Evolutionary conservation across 1,140 invertebrate genomes (phyloP).

Genomic region (Hypsibius dujardini): DNA sequence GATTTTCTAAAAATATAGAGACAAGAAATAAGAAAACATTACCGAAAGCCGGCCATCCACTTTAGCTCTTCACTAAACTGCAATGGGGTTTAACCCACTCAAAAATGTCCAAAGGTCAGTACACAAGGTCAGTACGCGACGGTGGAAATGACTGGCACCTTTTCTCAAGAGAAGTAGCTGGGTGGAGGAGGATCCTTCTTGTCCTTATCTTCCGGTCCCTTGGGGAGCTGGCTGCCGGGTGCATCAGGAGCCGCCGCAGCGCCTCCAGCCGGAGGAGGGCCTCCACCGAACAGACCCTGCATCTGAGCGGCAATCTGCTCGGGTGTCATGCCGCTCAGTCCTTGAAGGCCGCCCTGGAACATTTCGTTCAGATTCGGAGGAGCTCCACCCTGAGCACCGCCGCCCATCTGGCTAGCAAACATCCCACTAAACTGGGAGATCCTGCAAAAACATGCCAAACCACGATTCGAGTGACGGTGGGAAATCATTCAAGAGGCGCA

Average conservation of each 20-base stretch:
- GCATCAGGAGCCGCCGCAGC: background rate
- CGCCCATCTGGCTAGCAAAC: conserved; percentile 9
- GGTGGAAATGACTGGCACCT: background rate
- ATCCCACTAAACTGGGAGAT: background rate
- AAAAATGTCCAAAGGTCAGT: too few relatives aligned
- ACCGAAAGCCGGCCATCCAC: too few relatives aligned
- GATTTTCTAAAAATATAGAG: too few relatives aligned
- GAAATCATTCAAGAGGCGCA: too few relatives aligned
- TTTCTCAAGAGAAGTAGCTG: conserved; percentile 10
- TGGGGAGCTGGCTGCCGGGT: too few relatives aligned
- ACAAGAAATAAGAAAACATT: too few relatives aligned
- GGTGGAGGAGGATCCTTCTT: background rate
- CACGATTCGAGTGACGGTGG: too few relatives aligned
- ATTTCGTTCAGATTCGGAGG: background rate
- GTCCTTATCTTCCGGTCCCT: background rate
- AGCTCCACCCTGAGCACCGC: background rate
- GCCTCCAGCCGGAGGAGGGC: background rate
- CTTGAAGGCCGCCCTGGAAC: background rate
- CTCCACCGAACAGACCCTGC: conserved; percentile 2
- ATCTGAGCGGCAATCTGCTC: conserved; percentile 4
- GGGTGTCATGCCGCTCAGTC: background rate
- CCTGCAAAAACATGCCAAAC: conserved; percentile 5
- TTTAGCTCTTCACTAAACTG: too few relatives aligned
- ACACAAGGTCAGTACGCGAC: too few relatives aligned
- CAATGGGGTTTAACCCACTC: too few relatives aligned